phyloP scores from a whole-genome alignment of 1,140 invertebrate genomes.

The Drosophila nigrodunni region DNA sequence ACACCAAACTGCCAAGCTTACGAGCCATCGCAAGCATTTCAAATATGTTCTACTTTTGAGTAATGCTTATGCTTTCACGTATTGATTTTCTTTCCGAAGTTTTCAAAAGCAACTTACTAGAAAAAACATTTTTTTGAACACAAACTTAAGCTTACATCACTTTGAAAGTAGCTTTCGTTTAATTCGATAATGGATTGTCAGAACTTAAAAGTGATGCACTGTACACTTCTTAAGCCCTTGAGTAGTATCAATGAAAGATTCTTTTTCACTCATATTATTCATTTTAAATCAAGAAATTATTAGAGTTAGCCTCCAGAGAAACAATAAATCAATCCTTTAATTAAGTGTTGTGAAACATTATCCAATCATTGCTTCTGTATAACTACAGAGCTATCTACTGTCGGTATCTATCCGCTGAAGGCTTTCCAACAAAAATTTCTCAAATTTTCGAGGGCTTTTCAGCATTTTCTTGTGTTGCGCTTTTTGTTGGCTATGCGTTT shows the following conservation, averaged over 20 bases:
- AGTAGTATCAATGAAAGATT: too few species aligned
- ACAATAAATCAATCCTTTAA: too few species aligned
- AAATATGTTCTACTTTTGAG: slow-evolving; percentile 13
- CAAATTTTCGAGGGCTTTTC: neutral
- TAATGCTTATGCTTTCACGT: slow-evolving; percentile 13
- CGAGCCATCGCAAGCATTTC: slow-evolving; percentile 2
- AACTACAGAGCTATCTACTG: too few species aligned
- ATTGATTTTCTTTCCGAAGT: slow-evolving; percentile 15
- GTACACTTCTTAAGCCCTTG: too few species aligned
- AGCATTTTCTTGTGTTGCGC: neutral
- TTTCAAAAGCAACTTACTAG: neutral
- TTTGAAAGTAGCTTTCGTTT: neutral
- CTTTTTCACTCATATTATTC: neutral
- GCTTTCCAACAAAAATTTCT: neutral
- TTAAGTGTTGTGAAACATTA: too few species aligned
- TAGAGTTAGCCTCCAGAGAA: neutral
- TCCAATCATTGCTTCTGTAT: too few species aligned
- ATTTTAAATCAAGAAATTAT: neutral
- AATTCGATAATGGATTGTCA: slow-evolving; percentile 1
- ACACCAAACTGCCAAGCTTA: neutral
- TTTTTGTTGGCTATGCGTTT: slow-evolving; percentile 2
- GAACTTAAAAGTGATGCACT: neutral
- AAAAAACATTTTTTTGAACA: neutral
- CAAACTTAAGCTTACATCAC: neutral
- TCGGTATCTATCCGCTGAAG: too few species aligned